Base-by-base conservation (phyloP, 2,888 invertebrate species). In the Pristionchus mayeri region DNA sequence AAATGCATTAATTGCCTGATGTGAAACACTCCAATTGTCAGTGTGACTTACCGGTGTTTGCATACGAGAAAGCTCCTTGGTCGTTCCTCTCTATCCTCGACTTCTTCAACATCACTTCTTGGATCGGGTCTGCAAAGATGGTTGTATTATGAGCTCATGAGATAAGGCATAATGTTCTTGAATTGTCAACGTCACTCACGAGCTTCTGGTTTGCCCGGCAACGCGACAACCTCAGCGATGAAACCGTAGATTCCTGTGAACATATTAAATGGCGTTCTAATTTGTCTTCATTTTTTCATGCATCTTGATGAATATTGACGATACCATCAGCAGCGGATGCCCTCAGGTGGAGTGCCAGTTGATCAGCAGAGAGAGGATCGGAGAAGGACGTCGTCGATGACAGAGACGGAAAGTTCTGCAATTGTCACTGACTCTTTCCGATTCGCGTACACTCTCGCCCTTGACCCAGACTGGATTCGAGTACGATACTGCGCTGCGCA, bases 211-310 rank as follows among this genome's bases (percentile, higher is more conserved):
- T 76, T 82, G n/a, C 88, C 85, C 6, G 99, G 98, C 60, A 98
- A 94, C 0, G 97, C 97, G 0, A 98, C 96, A 81, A 99, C 95
- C 94, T 99, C 98, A 24, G 98, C 99, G 87, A 99, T 96, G 92
- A 99, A 99, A 37, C 99, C 99, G 93, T 97, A 82, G 48, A 82
- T 80, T 0, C 71, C 71, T 71, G 40, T 0, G 37, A 67, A 21
- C 13, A 27, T 3, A 57, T 2, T 57, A 2, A 57, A 21, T 57
- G 57, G n/a, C n/a, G n/a, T n/a, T n/a, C n/a, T n/a, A n/a, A n/a
- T n/a, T n/a, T n/a, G n/a, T n/a, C n/a, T n/a, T n/a, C 7, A 57
- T 24, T 50, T 50, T 50, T 63, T 57, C 60, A 30, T 60, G 13
- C 27, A 30, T 60, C n/a, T 24, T 16, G 18, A 63, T 13, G 30